A percentile compares a stretch with the other conserved stretches of the same genome.
These are phyloP conservation scores for Phataginus tricuspis DNA, from an alignment of 2,797 vertebrate species.

Conservation along the genomic window DNA sequence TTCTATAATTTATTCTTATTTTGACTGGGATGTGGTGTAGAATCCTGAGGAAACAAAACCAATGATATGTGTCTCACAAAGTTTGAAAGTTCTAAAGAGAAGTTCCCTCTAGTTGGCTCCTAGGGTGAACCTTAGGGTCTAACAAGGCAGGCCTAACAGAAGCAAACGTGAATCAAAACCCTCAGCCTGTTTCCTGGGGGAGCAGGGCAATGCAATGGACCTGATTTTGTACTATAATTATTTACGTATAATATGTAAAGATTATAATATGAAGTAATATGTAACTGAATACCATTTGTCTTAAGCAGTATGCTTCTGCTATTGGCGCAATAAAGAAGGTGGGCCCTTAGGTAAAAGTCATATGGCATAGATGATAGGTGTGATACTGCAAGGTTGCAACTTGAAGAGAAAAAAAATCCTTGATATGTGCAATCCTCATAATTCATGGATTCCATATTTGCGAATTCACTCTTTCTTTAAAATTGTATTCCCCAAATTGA, in stretches of 20 bases:
- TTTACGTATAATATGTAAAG: neutral
- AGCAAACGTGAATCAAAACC: neutral
- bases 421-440: neutral
- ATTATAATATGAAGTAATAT: neutral
- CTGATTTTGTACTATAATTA: neutral
- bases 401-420: neutral
- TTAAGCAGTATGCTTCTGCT: too few relatives aligned
- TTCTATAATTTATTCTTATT: neutral
- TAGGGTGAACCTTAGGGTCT: neutral
- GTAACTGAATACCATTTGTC: too few relatives aligned
- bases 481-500: neutral
- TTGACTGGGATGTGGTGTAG: neutral
- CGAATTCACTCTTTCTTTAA: neutral
- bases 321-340: neutral
- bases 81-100: neutral
- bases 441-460: neutral
- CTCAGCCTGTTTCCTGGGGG: neutral
- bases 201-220: neutral
- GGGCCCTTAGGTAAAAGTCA: neutral
- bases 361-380: too few relatives aligned
- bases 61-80: neutral
- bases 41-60: neutral
- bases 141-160: neutral
- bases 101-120: neutral
- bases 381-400: neutral